Evolutionary conservation across 2,888 invertebrate genomes (phyloP).

Genomic region (Dolichopus griseipennis): DNA sequence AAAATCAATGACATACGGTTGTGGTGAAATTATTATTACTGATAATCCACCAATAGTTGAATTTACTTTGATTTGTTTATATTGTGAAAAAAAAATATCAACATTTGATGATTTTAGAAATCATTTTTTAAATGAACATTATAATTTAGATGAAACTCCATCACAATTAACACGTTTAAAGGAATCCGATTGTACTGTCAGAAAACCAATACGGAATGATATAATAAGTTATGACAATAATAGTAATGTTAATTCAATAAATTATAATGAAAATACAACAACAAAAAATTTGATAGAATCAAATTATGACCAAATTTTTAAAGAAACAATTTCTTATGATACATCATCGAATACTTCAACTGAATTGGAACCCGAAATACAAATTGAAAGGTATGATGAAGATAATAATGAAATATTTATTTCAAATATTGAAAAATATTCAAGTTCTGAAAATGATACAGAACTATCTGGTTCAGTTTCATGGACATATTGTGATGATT

Average conservation of each 20-base stretch:
- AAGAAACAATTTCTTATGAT: neutral
- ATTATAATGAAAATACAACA: neutral
- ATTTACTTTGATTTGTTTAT: neutral
- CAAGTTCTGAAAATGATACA: neutral
- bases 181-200: neutral
- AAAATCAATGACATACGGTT: neutral
- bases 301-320: neutral
- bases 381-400: neutral
- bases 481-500: neutral
- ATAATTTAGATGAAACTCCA: neutral
- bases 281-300: neutral
- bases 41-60: neutral
- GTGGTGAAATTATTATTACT: neutral
- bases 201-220: too few species aligned
- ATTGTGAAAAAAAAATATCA: neutral
- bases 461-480: neutral
- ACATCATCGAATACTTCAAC: neutral
- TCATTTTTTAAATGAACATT: constrained; percentile 1
- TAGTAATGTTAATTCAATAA: neutral
- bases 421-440: neutral
- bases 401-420: neutral
- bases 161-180: neutral
- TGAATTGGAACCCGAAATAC: neutral
- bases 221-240: too few species aligned
- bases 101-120: neutral